Evolutionary conservation across 2,888 invertebrate genomes (phyloP), one percentile per base, ranked within the genome.

Genomic region (Linnaemya tessellans): DNA sequence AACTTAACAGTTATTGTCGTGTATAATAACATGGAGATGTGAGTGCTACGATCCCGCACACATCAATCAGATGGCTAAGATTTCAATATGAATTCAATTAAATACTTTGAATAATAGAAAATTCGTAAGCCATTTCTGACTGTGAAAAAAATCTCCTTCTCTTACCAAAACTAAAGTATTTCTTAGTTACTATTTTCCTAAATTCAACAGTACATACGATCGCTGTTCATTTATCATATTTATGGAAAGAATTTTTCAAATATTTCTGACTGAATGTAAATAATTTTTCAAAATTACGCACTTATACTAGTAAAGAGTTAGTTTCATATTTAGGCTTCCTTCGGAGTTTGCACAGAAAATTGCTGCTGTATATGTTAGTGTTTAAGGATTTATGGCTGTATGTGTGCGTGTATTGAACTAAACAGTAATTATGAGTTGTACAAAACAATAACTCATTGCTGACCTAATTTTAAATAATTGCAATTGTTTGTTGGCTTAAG

Each of bases 401-500:
- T 58, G 67, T 41, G 3, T 70, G 10, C 18, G 18, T 54, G 49
- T 22, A 41, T 67, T 62, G 18, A 20, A 41, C 70, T 62, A 64
- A 70, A 71, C 64, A 64, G 54, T 71, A 79, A 79, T 79, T 70
- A 79, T 60, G 68, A 62, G 18, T 79, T 62, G 30, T 43, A 51
- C 30, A n/a, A 54, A 73, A 56, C 58, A 80, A 73, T 80, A 73
- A 73, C 41, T 80, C 80, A 73, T 58, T 58, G 65, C 49, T 80
- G 80, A 80, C 80, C 80, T 58, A 80, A 73, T 80, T 80, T 56
- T 35, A 41, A 71, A 58, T 80, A 64, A 73, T 65, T 65, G 71
- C 56, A 30, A 35, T 54, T 62, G 62, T 54, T 80, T 73, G 38
- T 43, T 70, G 51, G 5, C 41, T 62, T 38, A 1, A 18, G 20